phyloP scores from a whole-genome alignment of 2,113 vertebrate species.

The Panurus biarmicus region DNA sequence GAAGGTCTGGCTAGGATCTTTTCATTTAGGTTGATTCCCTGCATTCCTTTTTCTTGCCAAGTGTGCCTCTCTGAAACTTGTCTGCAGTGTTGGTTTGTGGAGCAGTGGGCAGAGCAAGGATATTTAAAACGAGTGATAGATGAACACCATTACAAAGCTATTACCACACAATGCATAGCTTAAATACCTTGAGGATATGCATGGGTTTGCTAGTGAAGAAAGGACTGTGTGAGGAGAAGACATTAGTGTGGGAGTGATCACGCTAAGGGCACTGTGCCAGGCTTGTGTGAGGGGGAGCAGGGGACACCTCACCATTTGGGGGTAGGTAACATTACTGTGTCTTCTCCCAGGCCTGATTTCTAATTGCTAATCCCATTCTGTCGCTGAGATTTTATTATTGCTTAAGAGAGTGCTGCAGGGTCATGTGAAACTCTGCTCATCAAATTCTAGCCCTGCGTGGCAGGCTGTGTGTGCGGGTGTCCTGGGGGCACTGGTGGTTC shows the following conservation, averaged over 20 bases:
- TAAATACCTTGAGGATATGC: background rate
- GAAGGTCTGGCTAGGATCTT: background rate
- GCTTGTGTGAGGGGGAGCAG: background rate
- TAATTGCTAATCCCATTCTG: background rate
- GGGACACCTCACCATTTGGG: background rate
- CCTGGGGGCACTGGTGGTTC: background rate
- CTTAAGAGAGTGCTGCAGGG: background rate
- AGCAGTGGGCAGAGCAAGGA: background rate
- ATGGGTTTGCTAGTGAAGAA: background rate
- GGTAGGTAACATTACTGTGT: background rate
- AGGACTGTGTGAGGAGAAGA: background rate
- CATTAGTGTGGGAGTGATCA: background rate
- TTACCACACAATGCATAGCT: background rate
- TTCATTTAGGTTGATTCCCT: background rate
- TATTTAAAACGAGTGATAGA: background rate
- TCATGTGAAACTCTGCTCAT: background rate
- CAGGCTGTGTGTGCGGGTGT: background rate
- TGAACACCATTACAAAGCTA: background rate
- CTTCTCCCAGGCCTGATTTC: background rate
- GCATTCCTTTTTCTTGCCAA: background rate
- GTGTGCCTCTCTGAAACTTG: background rate
- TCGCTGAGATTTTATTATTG: background rate
- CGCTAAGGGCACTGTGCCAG: background rate
- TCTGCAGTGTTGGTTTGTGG: background rate
- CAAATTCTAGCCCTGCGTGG: background rate